These are phyloP conservation scores for Crotophaga sulcirostris DNA, from an alignment of 2,113 vertebrate genomes.

Conservation along the genomic window DNA sequence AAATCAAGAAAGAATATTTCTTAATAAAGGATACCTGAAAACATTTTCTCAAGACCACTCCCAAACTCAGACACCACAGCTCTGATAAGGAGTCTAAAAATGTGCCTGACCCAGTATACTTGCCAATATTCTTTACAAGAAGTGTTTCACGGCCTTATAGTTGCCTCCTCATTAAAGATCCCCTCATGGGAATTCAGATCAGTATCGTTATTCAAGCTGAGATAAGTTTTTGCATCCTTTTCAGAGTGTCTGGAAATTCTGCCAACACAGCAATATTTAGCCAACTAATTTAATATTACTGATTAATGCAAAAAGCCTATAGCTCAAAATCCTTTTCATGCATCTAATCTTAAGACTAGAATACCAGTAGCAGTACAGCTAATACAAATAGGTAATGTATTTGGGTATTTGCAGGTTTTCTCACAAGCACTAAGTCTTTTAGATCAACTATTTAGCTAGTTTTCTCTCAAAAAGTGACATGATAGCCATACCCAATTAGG, in stretches of 20 bases:
- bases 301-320: conserved; percentile 32
- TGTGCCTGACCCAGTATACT: neutral
- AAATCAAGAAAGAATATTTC: neutral
- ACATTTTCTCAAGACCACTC: neutral
- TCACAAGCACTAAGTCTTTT: neutral
- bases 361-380: neutral
- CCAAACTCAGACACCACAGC: neutral
- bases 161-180: neutral
- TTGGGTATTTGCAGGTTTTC: neutral
- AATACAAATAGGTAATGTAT: neutral
- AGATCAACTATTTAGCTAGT: neutral
- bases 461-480: neutral
- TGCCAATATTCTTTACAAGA: neutral
- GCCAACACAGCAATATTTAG: conserved; percentile 24
- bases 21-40: neutral
- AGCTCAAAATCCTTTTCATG: neutral
- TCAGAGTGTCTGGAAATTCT: neutral
- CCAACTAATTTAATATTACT: conserved; percentile 43
- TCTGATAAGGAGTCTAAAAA: neutral
- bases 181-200: neutral
- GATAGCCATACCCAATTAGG: neutral
- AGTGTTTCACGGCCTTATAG: neutral
- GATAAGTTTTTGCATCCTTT: neutral
- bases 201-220: neutral
- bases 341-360: neutral